Evolutionary conservation across 2,888 invertebrate species (phyloP), one percentile per base, ranked within the genome.

Genomic region (Dromius quadrimaculatus): DNA sequence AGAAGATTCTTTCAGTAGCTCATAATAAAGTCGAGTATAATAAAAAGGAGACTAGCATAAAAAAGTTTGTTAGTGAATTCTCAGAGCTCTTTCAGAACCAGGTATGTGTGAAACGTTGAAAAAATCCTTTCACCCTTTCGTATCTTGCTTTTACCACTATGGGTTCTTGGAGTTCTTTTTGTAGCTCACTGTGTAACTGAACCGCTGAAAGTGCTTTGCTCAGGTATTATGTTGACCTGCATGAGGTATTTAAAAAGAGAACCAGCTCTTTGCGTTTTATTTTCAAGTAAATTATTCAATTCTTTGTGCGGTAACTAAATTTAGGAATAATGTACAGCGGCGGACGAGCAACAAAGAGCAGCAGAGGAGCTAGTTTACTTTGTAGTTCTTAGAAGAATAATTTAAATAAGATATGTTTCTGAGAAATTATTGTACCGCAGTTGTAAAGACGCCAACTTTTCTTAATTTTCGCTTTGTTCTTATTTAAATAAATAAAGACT

Each of bases 281-380:
- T 54, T 23, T 28, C 9, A 13, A 54, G 50, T 54, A 54, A 54
- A 54, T 54, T 54, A 54, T 54, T 54, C 28, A 54, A 23, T 28
- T 54, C 50, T 54, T 54, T 54, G 28, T 54, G 17, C 32, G 28
- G 6, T 9, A 23, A n/a, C 20, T 54, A 15, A 54, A 54, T 54
- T 54, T 54, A 54, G 28, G 17, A 54, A 54, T 54, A 54, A 54
- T 54, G 13, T 13, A 11, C 22, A 15, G 5, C 5, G 13, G 6
- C 28, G 11, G 6, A n/a, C 50, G 11, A 22, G 11, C 9, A 8
- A 28, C 50, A 54, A 54, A 28, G 50, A 54, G 28, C 47, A 22
- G 15, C 41, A 15, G 23, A 15, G 15, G 23, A 54, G 28, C 50
- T 54, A 15, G 28, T 28, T 54, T 2, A 54, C 28, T 54, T 54